Conservation (phyloP, 2,888 invertebrate species). For the Papilio elwesi region DNA sequence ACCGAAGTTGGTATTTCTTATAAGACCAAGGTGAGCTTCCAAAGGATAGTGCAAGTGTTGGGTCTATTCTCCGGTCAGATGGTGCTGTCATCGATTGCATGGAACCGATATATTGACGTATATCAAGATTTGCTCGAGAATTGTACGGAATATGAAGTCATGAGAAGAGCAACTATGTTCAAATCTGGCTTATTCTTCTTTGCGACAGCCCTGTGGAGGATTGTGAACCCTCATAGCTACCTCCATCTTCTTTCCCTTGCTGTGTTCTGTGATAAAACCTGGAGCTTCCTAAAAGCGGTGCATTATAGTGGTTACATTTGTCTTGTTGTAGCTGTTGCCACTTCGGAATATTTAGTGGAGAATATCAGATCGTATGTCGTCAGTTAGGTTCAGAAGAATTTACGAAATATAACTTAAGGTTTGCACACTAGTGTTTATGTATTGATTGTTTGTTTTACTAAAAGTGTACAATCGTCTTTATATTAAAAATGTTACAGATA, state of each 20-base stretch:
- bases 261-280: slow-evolving; percentile 92
- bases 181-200: slow-evolving; percentile 90
- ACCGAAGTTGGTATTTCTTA: slow-evolving; percentile 84
- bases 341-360: slow-evolving; percentile 88
- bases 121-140: slow-evolving; percentile 91
- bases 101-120: slow-evolving; percentile 93
- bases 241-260: slow-evolving; percentile 89
- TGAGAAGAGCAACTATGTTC: slow-evolving; percentile 84
- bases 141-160: slow-evolving; percentile 78
- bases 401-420: not conserved
- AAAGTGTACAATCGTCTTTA: not conserved
- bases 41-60: slow-evolving; percentile 86
- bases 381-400: slow-evolving; percentile 12
- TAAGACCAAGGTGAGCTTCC: slow-evolving; percentile 87
- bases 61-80: slow-evolving; percentile 88
- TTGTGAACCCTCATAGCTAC: slow-evolving; percentile 91
- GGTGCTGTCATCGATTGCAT: slow-evolving; percentile 89
- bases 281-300: slow-evolving; percentile 89
- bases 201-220: slow-evolving; percentile 89
- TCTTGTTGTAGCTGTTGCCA: slow-evolving; percentile 86
- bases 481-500: not conserved
- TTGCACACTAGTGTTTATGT: slow-evolving; percentile 21
- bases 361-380: slow-evolving; percentile 60
- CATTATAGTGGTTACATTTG: slow-evolving; percentile 89
- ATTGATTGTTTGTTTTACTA: not conserved